A percentile compares a stretch with the other conserved stretches of the same genome.
Conservation (phyloP, 2,113 vertebrate species). For the Pedetes capensis region DNA sequence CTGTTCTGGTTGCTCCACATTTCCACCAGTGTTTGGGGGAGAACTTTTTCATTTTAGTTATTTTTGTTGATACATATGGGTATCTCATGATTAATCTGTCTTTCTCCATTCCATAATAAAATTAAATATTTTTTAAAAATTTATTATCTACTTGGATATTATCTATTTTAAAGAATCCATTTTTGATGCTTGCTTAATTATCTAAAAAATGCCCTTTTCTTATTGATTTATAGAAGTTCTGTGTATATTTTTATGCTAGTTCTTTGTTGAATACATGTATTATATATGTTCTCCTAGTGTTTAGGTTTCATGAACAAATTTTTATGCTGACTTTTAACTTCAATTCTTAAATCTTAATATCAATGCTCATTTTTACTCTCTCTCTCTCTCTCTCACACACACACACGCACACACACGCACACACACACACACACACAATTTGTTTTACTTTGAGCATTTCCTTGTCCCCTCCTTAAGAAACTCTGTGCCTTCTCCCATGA, state of each 20-base stretch:
- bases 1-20: not conserved
- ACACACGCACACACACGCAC: fast-evolving
- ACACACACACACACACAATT: not conserved
- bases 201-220: not conserved
- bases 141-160: not conserved
- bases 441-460: not conserved
- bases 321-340: not conserved
- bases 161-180: not conserved
- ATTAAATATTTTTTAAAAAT: not conserved
- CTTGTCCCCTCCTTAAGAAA: not conserved
- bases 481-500: not conserved
- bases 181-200: not conserved
- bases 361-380: not conserved
- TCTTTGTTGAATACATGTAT: not conserved
- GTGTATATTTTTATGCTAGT: not conserved
- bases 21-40: not conserved
- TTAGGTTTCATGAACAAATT: not conserved
- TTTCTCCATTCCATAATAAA: not conserved
- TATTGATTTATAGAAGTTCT: not conserved
- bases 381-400: no score
- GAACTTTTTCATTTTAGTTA: not conserved
- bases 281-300: not conserved
- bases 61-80: not conserved
- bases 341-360: not conserved
- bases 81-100: not conserved